Conservation (phyloP, 1,140 invertebrate genomes). For the Pemphigus obesinymphae region DNA sequence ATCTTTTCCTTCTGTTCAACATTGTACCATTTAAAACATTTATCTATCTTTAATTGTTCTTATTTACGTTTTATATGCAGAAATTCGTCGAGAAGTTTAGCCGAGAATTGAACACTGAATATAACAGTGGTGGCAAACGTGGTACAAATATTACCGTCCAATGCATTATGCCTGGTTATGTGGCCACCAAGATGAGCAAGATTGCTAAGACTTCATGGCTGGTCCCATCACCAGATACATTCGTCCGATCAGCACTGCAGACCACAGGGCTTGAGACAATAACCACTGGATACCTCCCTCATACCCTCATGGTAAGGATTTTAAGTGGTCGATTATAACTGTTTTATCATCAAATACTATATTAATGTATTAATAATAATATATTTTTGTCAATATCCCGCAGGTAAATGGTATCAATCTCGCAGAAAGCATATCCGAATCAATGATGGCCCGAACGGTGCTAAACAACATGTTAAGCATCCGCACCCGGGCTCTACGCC, state of each 20-base stretch:
- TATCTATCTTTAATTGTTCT: too few species aligned
- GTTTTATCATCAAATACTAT: not conserved
- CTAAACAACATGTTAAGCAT: slow-evolving; percentile 26
- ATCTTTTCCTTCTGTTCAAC: not conserved
- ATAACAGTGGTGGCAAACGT: slow-evolving; percentile 59
- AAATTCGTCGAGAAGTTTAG: slow-evolving; percentile 83
- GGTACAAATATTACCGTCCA: slow-evolving; percentile 76
- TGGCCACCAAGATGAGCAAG: slow-evolving; percentile 90
- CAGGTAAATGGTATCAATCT: slow-evolving; percentile 1
- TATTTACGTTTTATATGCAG: too few species aligned
- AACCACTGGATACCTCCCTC: slow-evolving; percentile 76
- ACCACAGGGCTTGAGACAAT: slow-evolving; percentile 68
- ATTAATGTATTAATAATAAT: not conserved
- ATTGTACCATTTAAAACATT: too few species aligned
- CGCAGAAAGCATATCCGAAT: slow-evolving; percentile 11
- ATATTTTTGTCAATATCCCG: not conserved
- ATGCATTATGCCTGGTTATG: slow-evolving; percentile 79
- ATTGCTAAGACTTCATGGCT: slow-evolving; percentile 73
- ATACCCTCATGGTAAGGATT: slow-evolving; percentile 60
- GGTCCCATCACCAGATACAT: slow-evolving; percentile 71
- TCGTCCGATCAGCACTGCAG: slow-evolving; percentile 69
- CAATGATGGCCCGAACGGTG: slow-evolving; percentile 1
- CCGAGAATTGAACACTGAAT: slow-evolving; percentile 73
- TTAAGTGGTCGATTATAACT: slow-evolving; percentile 50
- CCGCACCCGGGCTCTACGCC: not conserved